Percentiles rank a stretch among this genome's conserved stretches.
Evolutionary conservation across 1,140 invertebrate species (phyloP).

Genomic region (Drosophila parabipectinata): DNA sequence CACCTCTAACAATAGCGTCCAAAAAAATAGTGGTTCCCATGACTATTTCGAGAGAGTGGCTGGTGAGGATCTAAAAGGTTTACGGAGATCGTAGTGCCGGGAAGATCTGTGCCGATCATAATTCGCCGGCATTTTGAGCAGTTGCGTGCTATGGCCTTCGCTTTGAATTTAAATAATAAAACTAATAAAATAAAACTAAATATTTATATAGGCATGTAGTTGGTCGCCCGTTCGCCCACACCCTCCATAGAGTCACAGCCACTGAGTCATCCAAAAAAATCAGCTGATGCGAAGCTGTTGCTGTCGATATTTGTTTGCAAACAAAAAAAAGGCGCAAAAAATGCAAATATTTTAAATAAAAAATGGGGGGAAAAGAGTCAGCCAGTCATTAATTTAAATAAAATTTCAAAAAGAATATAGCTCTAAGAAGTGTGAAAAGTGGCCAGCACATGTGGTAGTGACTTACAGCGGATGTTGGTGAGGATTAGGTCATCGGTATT

Average conservation of each 20-base stretch:
- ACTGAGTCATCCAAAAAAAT: conserved; percentile 27
- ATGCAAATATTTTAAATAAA: conserved; percentile 37
- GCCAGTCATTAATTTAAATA: conserved; percentile 34
- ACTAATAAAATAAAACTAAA: conserved; percentile 33
- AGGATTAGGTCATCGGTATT: conserved; percentile 45
- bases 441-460: conserved; percentile 1
- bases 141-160: conserved; percentile 53
- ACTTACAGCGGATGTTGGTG: conserved; percentile 41
- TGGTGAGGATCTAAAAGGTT: not conserved
- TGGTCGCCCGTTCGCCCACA: not conserved
- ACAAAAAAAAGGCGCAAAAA: conserved; percentile 54
- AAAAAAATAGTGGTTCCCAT: not conserved
- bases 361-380: not conserved
- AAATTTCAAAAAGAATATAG: conserved; percentile 32
- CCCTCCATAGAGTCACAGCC: not conserved
- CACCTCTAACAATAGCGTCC: not conserved
- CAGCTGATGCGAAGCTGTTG: conserved; percentile 45
- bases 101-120: not conserved
- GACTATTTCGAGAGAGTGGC: too few relatives aligned
- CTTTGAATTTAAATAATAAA: conserved; percentile 53
- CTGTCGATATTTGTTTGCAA: conserved; percentile 53
- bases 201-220: too few relatives aligned
- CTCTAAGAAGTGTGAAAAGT: not conserved
- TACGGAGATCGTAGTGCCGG: not conserved
- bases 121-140: conserved; percentile 37